A percentile compares a stretch with the other conserved stretches of the same genome.
These are phyloP conservation scores for Amiota communis DNA, from an alignment of 2,888 invertebrate species.

Conservation along the genomic window DNA sequence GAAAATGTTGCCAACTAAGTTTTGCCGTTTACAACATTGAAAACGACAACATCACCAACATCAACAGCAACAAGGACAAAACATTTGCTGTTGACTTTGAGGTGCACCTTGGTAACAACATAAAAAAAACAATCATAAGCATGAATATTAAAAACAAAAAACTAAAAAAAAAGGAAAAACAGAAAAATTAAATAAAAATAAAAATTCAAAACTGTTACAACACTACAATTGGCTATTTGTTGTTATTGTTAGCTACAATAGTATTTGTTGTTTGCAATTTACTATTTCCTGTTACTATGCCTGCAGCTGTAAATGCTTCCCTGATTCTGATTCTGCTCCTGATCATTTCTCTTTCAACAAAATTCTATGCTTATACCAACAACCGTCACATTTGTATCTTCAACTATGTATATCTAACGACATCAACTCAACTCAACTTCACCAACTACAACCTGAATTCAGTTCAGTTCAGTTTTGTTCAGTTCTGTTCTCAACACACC, in stretches of 20 bases:
- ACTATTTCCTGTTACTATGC: no score
- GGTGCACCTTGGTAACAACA: not conserved
- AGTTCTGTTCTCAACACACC: no score
- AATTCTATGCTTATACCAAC: not conserved
- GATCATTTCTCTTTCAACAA: not conserved
- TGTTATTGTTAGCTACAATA: no score
- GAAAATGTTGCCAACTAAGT: constrained; percentile 35
- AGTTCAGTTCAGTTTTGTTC: no score
- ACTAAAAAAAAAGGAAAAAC: not conserved
- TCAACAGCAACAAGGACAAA: not conserved
- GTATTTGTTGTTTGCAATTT: no score
- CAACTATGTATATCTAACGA: constrained; percentile 7
- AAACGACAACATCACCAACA: not conserved
- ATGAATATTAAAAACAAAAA: not conserved
- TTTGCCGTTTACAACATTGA: constrained; percentile 2
- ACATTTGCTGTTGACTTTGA: not conserved
- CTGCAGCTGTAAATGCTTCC: no score
- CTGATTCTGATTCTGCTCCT: no score
- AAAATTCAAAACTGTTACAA: not conserved
- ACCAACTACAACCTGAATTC: no score
- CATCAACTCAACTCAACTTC: not conserved
- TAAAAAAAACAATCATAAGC: not conserved
- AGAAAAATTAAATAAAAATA: not conserved
- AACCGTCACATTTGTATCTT: not conserved
- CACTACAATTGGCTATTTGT: not conserved